Base-by-base conservation (phyloP, 2,888 invertebrate genomes). In the Napeogenes sylphis region DNA sequence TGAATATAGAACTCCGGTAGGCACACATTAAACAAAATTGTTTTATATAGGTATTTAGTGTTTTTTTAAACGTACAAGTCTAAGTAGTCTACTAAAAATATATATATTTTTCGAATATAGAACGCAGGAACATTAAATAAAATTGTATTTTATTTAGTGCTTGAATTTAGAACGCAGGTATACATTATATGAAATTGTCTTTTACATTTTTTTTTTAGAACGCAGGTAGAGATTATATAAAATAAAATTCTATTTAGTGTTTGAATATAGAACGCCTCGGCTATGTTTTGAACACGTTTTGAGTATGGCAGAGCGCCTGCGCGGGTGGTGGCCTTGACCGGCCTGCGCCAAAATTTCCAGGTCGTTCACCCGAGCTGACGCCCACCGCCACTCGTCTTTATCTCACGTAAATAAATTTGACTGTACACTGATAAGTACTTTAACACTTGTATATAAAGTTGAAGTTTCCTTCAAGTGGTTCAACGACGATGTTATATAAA, bases 291-390 rank as follows among this genome's bases (percentile, higher is more conserved):
- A 51, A 51, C 51, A 51, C 51, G 57, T 61, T 62, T 54, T 21
- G 65, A 71, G 70, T 70, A 71, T 77, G 73, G 70, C 72, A 67
- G 66, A 72, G 81, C 83, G 85, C 79, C 66, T 81, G 85, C 84
- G 84, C 75, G 73, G 75, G 74, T 73, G 72, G 77, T 82, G 90
- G 89, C 90, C 90, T 90, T 90, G 90, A 90, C 90, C 90, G 88
- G 83, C 83, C 87, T 88, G 90, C 90, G 90, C 90, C 90, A 90
- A 90, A 90, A 87, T 85, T 87, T 84, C 84, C 89, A 83, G 90
- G 85, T 87, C 89, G 74, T 90, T 87, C 87, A 87, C 87, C 86
- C 80, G 79, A 79, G 78, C 73, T 81, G 82, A 81, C 85, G 85
- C 89, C 85, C 86, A 85, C 88, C 77, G 77, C 84, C 89, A 79